Base-by-base conservation (phyloP, 2,797 vertebrate genomes). In the Sebastes wilsoni region DNA sequence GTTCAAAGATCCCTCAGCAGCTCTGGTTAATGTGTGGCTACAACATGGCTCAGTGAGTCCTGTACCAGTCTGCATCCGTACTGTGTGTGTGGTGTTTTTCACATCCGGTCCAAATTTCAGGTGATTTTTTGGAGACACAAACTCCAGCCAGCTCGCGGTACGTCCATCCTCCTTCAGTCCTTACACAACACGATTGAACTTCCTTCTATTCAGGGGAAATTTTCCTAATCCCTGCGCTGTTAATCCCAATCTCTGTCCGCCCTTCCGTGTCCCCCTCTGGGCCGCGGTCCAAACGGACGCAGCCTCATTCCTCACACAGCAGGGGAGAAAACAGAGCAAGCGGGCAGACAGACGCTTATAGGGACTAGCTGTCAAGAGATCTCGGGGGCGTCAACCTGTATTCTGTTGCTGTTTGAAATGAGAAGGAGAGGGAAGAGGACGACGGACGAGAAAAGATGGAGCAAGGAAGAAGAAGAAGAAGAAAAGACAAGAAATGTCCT, bases 11-110 rank as follows among this genome's bases (percentile, higher is more conserved):
- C 83, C 27, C 36, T 81, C 79, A 72, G 86, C 80, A 68, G 38
- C 87, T 72, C 69, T 64, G 81, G 90, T 92, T 93, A 93, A 94
- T 92, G 76, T 90, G 86, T 90, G 72, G 66, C 88, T 66, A 32
- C 75, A 74, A 87, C 80, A 77, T 81, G 83, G 83, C 2, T 77
- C 87, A 88, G 11, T 67, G 77, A 77, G 52, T 74, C 73, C 54
- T 49, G 30, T 36, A 32, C 65, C 61, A 30, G 55, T 46, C 71
- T 68, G 66, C 67, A 38, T 80, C 61, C 74, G 2, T 7, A 54
- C 36, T 69, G 54, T 61, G 59, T 66, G 46, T 71, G 34, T 56
- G 66, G 69, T 66, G 54, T 23, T 16, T 62, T 25, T 64, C 60
- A 68, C 55, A 34, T 82, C 72, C 11, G 30, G 38, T 84, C 1